Conservation (phyloP, 1,140 invertebrate species). For the Tenebrio molitor region DNA sequence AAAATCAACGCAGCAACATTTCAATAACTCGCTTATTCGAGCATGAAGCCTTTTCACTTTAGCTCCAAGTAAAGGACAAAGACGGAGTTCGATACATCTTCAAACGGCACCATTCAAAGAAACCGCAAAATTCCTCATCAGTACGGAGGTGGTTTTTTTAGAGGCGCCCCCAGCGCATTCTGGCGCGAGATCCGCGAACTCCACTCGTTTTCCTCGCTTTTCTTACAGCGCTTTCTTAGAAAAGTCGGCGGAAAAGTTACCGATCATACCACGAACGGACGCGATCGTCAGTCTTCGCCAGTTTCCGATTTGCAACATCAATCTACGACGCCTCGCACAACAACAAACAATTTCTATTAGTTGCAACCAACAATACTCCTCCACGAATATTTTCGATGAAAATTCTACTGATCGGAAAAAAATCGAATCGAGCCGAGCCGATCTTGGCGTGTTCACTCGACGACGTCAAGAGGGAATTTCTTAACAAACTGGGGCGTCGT, state of each 20-base stretch:
- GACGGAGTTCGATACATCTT: conserved; percentile 57
- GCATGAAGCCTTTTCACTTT: conserved; percentile 33
- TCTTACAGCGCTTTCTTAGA: conserved; percentile 54
- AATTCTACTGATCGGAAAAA: too few species aligned
- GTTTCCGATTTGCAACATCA: not conserved
- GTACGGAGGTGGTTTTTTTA: conserved; percentile 41
- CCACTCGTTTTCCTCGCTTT: conserved; percentile 46
- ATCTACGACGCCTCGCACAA: not conserved
- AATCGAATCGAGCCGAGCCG: too few species aligned
- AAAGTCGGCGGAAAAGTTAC: conserved; percentile 55
- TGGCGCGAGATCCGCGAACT: conserved; percentile 48
- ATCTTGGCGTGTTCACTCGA: conserved; percentile 48
- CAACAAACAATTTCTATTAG: too few species aligned
- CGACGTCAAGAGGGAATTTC: conserved; percentile 50
- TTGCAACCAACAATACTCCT: too few species aligned
- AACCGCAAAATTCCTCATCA: conserved; percentile 60
- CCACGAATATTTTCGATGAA: too few species aligned
- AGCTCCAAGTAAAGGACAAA: conserved; percentile 46
- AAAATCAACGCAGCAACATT: conserved; percentile 39
- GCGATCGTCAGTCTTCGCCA: conserved; percentile 40
- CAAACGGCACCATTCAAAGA: conserved; percentile 60
- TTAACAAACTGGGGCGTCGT: conserved; percentile 52
- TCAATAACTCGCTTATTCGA: conserved; percentile 38
- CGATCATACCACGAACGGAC: conserved; percentile 4
- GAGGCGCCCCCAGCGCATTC: conserved; percentile 54